Evolutionary conservation across 2,888 invertebrate genomes (phyloP).

Genomic region (Dynastes grantii): DNA sequence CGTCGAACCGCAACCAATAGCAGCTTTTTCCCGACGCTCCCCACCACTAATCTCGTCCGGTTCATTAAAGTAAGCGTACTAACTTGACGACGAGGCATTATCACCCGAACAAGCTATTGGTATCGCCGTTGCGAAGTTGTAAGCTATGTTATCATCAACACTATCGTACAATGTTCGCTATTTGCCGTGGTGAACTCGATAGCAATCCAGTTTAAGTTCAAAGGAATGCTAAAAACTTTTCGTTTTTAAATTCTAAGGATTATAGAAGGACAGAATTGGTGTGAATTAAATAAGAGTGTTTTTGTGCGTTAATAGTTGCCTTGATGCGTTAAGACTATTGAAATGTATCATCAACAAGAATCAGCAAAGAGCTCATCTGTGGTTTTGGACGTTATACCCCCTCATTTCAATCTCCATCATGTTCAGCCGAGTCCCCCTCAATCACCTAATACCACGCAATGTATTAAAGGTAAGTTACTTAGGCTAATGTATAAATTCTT

Average conservation of each 20-base stretch:
- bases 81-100: constrained; percentile 31
- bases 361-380: constrained; percentile 70
- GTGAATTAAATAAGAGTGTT: not conserved
- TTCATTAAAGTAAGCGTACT: constrained; percentile 51
- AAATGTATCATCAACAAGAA: constrained; percentile 63
- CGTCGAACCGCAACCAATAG: constrained; percentile 67
- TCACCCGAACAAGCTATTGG: constrained; percentile 5
- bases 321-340: not conserved
- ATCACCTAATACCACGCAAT: constrained; percentile 70
- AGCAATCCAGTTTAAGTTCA: too few species aligned
- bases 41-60: constrained; percentile 50
- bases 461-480: constrained; percentile 65
- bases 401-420: constrained; percentile 70
- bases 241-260: too few species aligned
- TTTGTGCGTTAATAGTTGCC: too few species aligned
- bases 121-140: not conserved
- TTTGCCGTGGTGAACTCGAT: too few species aligned
- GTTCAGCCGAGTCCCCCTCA: constrained; percentile 70
- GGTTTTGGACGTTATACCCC: constrained; percentile 76
- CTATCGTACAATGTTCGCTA: not conserved
- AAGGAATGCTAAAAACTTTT: too few species aligned
- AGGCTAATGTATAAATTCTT: not conserved
- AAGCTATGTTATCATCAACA: not conserved
- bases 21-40: constrained; percentile 57
- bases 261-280: not conserved